Conservation (phyloP, 2,888 invertebrate genomes). For the Acanthosepion pharaonis region DNA sequence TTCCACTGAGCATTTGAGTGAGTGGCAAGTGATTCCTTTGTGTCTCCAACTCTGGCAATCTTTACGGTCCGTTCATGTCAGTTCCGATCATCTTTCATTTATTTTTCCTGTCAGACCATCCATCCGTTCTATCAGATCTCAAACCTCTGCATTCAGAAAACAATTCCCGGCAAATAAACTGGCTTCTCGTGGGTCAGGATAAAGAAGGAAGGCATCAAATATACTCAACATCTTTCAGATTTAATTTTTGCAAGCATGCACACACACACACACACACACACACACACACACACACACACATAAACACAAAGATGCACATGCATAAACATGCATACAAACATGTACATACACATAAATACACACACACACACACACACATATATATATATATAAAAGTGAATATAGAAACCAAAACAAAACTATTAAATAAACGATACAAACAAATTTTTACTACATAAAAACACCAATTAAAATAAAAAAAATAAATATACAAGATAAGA, state of each 20-base stretch:
- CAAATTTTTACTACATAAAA: too few relatives aligned
- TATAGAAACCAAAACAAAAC: too few relatives aligned
- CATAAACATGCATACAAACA: too few relatives aligned
- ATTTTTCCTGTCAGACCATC: background rate
- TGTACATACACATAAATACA: too few relatives aligned
- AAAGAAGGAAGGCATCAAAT: background rate
- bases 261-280: too few relatives aligned
- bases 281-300: too few relatives aligned
- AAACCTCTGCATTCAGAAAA: background rate
- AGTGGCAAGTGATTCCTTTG: conserved; percentile 17
- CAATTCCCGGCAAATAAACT: background rate
- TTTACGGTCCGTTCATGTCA: conserved; percentile 15
- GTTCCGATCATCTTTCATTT: background rate
- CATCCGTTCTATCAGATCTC: background rate
- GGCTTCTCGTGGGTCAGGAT: background rate
- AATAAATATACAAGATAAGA: too few relatives aligned
- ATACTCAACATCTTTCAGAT: background rate
- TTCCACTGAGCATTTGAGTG: background rate
- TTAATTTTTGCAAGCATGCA: background rate
- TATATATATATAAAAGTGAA: too few relatives aligned
- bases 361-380: too few relatives aligned
- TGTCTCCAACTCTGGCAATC: background rate
- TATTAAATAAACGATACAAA: too few relatives aligned
- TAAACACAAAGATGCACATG: too few relatives aligned
- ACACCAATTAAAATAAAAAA: too few relatives aligned